Base-by-base conservation (phyloP, 2,888 invertebrate species). In the Seira sanloemensis region DNA sequence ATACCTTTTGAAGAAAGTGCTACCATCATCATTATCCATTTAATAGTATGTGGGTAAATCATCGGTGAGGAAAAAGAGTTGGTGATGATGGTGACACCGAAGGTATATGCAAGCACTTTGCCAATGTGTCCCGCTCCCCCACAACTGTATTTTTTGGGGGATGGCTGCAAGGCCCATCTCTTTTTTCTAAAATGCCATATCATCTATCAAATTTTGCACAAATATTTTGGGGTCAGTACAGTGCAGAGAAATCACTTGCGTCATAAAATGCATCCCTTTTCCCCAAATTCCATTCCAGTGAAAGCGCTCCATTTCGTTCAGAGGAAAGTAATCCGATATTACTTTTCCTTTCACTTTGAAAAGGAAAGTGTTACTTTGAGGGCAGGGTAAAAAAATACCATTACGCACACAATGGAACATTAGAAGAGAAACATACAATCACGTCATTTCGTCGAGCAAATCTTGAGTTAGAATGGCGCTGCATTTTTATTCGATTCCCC, bases 371-470 rank as follows among this genome's bases (percentile, higher is more conserved):
- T 12, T 37, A 37, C 12, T 37, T n/a, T n/a, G n/a, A n/a, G n/a
- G n/a, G n/a, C n/a, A n/a, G n/a, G n/a, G n/a, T n/a, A n/a, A n/a
- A n/a, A n/a, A n/a, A 5, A 58, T 58, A 12, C 7, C 18, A n/a
- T 58, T 58, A 58, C 58, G 58, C 58, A 58, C 18, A 58, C 58
- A 58, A 58, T 9, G 12, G 37, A 37, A 37, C 37, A 37, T 37
- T 37, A 9, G 7, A 37, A 37, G 18, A 4, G 58, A 58, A 58
- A n/a, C 9, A 58, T 37, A 7, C 12, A 18, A 58, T 18, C 58
- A 58, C 16, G 58, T 58, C 58, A 58, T n/a, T 58, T 58, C 58
- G 7, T 18, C 58, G 58, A 58, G 37, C 37, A 58, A 58, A n/a
- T n/a, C 18, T 18, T 12, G 12, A 12, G 37, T 9, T 9, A 37